These are phyloP conservation scores for Anticlea derivata DNA, from an alignment of 2,888 invertebrate genomes.

Conservation along the genomic window DNA sequence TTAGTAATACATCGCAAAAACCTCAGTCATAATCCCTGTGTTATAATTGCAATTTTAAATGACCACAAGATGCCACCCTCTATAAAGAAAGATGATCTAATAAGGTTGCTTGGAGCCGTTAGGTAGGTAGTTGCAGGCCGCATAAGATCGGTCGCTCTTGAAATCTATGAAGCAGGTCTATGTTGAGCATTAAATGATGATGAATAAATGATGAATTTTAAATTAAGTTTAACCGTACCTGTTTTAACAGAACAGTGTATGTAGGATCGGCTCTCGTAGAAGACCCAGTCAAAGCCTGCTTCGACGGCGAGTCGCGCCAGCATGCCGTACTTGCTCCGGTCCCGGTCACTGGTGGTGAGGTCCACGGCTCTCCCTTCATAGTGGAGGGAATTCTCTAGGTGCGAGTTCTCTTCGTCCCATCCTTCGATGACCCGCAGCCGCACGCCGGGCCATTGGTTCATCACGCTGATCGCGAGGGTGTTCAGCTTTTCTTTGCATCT, in stretches of 20 bases:
- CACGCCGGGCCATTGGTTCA: conserved; percentile 99
- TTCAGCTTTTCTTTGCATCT: conserved; percentile 97
- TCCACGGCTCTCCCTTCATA: conserved; percentile 99
- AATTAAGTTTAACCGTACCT: conserved; percentile 85
- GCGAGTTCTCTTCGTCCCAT: conserved; percentile 95
- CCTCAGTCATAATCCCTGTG: no score
- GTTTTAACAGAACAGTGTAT: conserved; percentile 99
- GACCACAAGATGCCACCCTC: no score
- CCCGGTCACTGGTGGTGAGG: conserved; percentile 96
- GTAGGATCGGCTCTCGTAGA: conserved; percentile 96
- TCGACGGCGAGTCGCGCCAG: conserved; percentile 97
- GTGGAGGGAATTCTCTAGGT: conserved; percentile 93
- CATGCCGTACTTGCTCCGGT: conserved; percentile 97
- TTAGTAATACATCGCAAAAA: no score
- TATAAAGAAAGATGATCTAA: no score
- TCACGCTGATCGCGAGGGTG: conserved; percentile 96
- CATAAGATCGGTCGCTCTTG: no score
- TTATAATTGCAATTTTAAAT: no score
- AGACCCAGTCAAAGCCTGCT: conserved; percentile 99
- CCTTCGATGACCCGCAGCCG: conserved; percentile 96
- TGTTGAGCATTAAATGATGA: no score
- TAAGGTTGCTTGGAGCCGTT: no score
- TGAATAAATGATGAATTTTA: no score
- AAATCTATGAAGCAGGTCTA: background rate
- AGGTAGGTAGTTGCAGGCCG: no score